Base-by-base conservation (phyloP, 2,113 vertebrate genomes). In the Odontophorus gujanensis region DNA sequence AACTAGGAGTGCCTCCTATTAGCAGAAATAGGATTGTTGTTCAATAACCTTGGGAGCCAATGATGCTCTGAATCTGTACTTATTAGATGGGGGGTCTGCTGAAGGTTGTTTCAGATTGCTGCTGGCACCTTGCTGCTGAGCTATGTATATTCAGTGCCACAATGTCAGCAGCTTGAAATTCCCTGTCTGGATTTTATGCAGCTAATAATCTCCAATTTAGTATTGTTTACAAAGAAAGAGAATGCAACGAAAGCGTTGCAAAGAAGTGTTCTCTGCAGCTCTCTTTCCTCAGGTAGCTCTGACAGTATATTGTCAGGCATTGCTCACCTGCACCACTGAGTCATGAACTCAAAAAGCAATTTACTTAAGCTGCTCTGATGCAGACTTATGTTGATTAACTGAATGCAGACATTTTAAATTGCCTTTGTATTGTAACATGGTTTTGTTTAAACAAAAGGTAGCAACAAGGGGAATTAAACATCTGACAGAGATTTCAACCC, bases 31-130 rank as follows among this genome's bases (percentile, higher is more conserved):
- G 92, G 79, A 94, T 92, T 97, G 94, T 95, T 97, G 89, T 95
- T 96, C 88, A 69, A 51, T 98, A 98, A 98, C 98, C 97, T 97
- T 98, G 96, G 94, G 89, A 96, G 89, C 68, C 96, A 96, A 73
- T 84, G 95, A 93, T 68, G 59, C 89, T 97, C 92, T 92, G 93
- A 97, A 96, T 96, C 75, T 2, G 59, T 59, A 85, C 89, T 93
- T 97, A 95, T 97, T 96, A 94, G 94, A 68, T 76, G 48, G 67
- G 87, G 84, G 73, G 71, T 84, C 87, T 90, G 53, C 48, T 63
- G 72, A 96, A 96, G 93, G 61, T 92, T 92, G 62, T 85, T 95
- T 96, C 80, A 93, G 81, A 96, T 94, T 94, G 96, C 96, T 97
- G 32, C 81, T 85, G 96, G 97, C 66, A 17, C 96, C 81, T 26